Conservation (phyloP, 2,113 vertebrate genomes). For the Brienomyrus longianalis region DNA sequence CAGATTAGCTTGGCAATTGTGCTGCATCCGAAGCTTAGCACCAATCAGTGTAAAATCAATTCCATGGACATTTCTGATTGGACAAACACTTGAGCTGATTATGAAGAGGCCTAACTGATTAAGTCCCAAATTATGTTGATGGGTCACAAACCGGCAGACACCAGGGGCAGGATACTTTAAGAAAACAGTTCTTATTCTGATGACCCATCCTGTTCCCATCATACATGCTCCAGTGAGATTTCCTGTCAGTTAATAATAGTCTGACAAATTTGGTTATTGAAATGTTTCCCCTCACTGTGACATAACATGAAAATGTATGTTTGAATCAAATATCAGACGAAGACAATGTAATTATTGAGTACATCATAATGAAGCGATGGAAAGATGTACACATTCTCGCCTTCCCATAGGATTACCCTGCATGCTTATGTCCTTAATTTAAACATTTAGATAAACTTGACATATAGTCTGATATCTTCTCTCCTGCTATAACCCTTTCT, state of each 20-base stretch:
- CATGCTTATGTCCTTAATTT: not conserved
- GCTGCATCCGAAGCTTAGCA: conserved; percentile 41
- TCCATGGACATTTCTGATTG: conserved; percentile 52
- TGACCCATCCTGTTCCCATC: not conserved
- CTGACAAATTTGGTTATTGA: not conserved
- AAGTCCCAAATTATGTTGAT: conserved; percentile 13
- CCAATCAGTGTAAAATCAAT: conserved; percentile 49
- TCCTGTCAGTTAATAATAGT: not conserved
- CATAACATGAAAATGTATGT: not conserved
- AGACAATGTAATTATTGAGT: not conserved
- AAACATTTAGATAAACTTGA: not conserved
- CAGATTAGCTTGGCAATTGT: conserved; percentile 48
- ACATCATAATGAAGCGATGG: not conserved
- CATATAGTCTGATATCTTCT: not conserved
- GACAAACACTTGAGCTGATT: conserved; percentile 48
- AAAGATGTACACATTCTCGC: not conserved
- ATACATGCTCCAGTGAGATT: not conserved
- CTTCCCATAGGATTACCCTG: not conserved
- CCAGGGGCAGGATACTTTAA: not conserved
- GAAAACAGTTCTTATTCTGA: not conserved
- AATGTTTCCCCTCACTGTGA: not conserved
- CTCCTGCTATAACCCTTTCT: not conserved
- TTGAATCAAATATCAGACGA: not conserved
- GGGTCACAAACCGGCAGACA: not conserved
- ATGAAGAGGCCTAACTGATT: conserved; percentile 45